Evolutionary conservation across 2,888 invertebrate genomes (phyloP).

Genomic region (Erpobdella octoculata): DNA sequence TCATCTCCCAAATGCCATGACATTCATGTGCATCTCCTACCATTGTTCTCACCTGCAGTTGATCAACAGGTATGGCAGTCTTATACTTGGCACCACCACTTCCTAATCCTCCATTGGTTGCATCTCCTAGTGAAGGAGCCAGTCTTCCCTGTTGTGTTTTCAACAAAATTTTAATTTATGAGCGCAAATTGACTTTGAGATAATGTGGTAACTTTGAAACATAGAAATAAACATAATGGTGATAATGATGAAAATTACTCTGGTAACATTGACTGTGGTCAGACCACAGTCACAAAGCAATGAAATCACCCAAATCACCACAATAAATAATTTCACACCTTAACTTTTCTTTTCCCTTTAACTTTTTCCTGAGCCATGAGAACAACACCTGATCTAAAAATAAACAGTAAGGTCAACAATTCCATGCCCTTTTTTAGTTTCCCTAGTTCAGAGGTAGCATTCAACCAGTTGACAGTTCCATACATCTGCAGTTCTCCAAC

Average conservation of each 20-base stretch:
- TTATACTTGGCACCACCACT: slow-evolving; percentile 86
- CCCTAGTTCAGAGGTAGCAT: slow-evolving; percentile 90
- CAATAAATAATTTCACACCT: slow-evolving; percentile 27
- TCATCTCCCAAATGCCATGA: slow-evolving; percentile 94
- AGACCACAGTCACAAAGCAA: background rate
- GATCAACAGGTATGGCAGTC: slow-evolving; percentile 89
- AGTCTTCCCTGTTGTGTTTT: slow-evolving; percentile 27
- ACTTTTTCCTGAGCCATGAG: slow-evolving; percentile 91
- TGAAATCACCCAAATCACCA: background rate
- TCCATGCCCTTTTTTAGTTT: slow-evolving; percentile 95
- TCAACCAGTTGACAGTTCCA: slow-evolving; percentile 95
- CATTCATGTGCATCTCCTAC: slow-evolving; percentile 68
- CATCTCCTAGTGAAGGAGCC: slow-evolving; percentile 15
- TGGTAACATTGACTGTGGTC: background rate
- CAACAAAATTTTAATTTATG: background rate
- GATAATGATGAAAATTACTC: background rate
- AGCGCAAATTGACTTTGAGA: background rate
- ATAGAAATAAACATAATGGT: background rate
- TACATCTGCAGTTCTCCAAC: slow-evolving; percentile 94
- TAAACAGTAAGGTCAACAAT: slow-evolving; percentile 94
- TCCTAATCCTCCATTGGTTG: slow-evolving; percentile 11
- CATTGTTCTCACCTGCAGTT: slow-evolving; percentile 89
- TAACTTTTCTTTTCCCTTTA: slow-evolving; percentile 74
- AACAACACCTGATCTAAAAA: slow-evolving; percentile 94
- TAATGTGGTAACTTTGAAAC: background rate